phyloP scores from a whole-genome alignment of 1,140 invertebrate species.

The Anagrus nilaparvatae region DNA sequence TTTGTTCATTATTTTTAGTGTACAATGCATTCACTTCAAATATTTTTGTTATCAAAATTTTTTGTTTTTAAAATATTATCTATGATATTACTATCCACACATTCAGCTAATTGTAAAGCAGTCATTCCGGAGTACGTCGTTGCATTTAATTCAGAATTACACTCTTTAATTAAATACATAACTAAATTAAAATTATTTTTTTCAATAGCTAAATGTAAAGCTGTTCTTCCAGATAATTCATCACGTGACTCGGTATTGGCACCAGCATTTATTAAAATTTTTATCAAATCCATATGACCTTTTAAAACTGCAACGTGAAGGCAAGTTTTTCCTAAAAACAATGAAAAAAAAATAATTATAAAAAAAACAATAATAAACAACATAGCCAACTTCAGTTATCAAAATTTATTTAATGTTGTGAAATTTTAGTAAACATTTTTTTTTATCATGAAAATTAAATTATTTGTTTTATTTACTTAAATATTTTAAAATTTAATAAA shows the following conservation, averaged over 20 bases:
- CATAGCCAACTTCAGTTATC: too few species aligned
- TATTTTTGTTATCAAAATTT: too few species aligned
- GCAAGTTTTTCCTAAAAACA: constrained; percentile 4
- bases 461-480: too few species aligned
- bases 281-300: neutral
- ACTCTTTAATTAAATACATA: neutral
- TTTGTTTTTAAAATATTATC: too few species aligned
- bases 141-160: neutral
- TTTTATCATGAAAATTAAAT: too few species aligned
- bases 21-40: too few species aligned
- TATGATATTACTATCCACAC: too few species aligned
- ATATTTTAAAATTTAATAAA: too few species aligned
- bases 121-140: constrained; percentile 4
- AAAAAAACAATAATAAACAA: too few species aligned
- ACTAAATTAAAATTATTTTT: neutral
- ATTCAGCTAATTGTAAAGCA: neutral
- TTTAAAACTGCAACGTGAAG: constrained; percentile 1
- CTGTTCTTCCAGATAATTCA: constrained; percentile 1
- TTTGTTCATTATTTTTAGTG: too few species aligned
- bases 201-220: constrained; percentile 7
- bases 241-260: constrained; percentile 4
- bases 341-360: neutral
- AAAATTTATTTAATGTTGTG: too few species aligned
- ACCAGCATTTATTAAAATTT: neutral
- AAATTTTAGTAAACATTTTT: too few species aligned